Conservation (phyloP, 2,888 invertebrate species). For the Himalopsyche japonica region DNA sequence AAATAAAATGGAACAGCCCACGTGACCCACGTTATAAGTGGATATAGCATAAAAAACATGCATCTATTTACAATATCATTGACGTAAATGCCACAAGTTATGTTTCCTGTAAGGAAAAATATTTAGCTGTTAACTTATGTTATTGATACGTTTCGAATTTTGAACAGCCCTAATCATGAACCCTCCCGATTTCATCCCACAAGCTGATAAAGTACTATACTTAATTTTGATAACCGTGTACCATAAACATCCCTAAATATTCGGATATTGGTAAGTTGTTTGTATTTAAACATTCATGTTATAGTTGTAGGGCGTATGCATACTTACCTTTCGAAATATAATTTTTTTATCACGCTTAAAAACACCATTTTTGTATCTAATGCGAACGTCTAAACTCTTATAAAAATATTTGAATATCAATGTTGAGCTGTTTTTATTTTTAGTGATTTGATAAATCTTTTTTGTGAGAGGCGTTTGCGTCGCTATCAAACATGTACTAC, state of each 20-base stretch:
- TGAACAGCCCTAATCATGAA: neutral
- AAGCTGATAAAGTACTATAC: conserved; percentile 18
- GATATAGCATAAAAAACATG: neutral
- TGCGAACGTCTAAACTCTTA: too few species aligned
- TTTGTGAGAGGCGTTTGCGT: too few species aligned
- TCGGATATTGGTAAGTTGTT: neutral
- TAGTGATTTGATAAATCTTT: too few species aligned
- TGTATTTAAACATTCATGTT: neutral
- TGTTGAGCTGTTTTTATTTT: too few species aligned
- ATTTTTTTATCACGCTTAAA: too few species aligned
- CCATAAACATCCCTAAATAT: neutral
- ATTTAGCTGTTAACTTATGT: neutral
- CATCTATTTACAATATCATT: neutral
- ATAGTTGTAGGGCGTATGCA: too few species aligned
- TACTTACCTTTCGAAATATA: too few species aligned
- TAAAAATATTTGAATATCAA: too few species aligned
- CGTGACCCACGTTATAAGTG: too few species aligned
- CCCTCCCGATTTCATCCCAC: neutral
- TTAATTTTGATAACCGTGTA: conserved; percentile 13
- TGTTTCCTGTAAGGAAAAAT: neutral
- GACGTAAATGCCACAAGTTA: neutral
- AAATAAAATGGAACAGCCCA: too few species aligned
- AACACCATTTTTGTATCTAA: too few species aligned
- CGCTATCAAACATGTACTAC: too few species aligned
- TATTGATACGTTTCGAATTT: neutral